These are phyloP conservation scores for Corythornis madagascariensis DNA, from an alignment of 2,113 vertebrate genomes.

Conservation along the genomic window DNA sequence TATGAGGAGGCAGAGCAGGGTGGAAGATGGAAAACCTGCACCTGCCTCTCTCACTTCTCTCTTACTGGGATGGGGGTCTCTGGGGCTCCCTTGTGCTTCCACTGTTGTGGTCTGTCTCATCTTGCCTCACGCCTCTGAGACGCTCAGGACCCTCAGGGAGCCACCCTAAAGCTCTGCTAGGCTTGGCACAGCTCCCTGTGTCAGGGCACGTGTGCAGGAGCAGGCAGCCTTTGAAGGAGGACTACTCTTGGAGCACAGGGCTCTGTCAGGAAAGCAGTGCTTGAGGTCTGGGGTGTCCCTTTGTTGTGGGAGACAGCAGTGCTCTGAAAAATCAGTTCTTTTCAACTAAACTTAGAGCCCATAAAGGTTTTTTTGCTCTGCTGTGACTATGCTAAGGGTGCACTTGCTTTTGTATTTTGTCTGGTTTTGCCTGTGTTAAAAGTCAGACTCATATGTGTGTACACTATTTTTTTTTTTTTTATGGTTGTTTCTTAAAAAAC, in stretches of 20 bases:
- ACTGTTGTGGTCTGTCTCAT: neutral
- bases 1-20: neutral
- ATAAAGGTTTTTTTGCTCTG: neutral
- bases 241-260: neutral
- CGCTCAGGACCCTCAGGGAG: neutral
- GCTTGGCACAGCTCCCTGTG: neutral
- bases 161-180: neutral
- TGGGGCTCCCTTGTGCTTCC: fast-evolving
- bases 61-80: neutral
- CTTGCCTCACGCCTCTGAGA: neutral
- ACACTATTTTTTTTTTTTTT: neutral
- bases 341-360: neutral
- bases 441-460: fast-evolving
- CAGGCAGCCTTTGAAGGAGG: neutral
- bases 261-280: neutral
- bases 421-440: neutral
- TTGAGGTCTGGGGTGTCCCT: neutral
- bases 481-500: neutral
- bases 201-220: neutral
- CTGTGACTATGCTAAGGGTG: neutral
- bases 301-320: neutral
- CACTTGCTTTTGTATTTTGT: neutral
- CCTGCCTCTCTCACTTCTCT: neutral
- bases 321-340: neutral
- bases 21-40: neutral